phyloP scores from a whole-genome alignment of 2,797 vertebrate species.

The Catharus ustulatus region DNA sequence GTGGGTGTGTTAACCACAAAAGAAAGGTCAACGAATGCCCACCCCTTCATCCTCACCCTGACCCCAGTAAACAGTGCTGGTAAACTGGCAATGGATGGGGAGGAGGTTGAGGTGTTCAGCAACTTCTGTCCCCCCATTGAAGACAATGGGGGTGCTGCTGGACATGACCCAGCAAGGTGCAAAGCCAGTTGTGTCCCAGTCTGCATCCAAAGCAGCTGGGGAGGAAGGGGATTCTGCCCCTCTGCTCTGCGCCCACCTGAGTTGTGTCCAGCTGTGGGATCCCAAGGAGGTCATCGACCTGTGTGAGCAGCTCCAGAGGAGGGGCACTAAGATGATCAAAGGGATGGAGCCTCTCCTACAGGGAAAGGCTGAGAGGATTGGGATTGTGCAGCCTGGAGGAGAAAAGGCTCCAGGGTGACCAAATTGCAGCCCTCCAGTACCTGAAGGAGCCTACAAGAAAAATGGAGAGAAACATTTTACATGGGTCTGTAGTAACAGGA shows the following conservation, averaged over 20 bases:
- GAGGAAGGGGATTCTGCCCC: background rate
- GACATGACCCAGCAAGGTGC: background rate
- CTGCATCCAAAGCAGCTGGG: background rate
- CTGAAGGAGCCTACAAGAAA: background rate
- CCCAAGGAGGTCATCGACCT: fast-evolving
- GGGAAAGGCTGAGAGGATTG: background rate
- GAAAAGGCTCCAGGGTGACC: background rate
- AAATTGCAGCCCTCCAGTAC: background rate
- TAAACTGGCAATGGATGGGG: background rate
- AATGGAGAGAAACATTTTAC: background rate
- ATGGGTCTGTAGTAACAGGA: no score
- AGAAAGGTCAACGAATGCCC: fast-evolving
- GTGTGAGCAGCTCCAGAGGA: background rate
- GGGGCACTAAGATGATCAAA: no score
- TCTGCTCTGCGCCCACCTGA: background rate
- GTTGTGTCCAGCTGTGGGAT: background rate
- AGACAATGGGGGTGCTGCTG: fast-evolving
- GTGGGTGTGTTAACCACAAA: fast-evolving
- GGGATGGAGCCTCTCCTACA: fast-evolving
- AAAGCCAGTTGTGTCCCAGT: background rate
- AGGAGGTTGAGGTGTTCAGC: background rate
- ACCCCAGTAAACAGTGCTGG: background rate
- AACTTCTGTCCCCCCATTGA: background rate
- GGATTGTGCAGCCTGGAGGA: background rate
- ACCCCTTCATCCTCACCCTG: background rate